Evolutionary conservation across 37 sponge, comb jelly and placozoan genomes (phyloP), one percentile per base, ranked within the genome.

Genomic region (Tethya wilhelma): DNA sequence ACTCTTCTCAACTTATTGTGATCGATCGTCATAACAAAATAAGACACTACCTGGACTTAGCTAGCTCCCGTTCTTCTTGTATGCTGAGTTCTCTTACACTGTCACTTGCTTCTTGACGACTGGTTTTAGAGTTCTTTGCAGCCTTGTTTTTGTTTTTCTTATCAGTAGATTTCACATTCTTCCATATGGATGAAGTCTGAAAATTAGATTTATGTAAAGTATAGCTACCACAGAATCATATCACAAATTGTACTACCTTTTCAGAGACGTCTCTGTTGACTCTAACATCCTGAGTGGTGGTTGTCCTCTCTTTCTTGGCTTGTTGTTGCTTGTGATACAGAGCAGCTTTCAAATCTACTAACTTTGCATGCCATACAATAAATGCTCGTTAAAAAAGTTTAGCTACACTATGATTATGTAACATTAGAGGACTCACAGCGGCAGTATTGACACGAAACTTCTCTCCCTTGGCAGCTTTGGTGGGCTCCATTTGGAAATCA

Each of bases 331-430:
- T 93, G 14, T 69, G 71, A 36, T 60, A 93, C 44, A 93, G 71
- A 11, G 84, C 90, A 38, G 94, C 94, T 56, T 93, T 93, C 59
- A 93, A 67, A 57, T 86, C 90, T n/a, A 93, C 90, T 9, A 93
- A 67, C 94, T 93, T 45, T 2, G 40, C 23, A 81, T 7, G 31
- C 28, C 4, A 9, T 73, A 5, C 9, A 64, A 56, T 42, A 40
- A n/a, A 19, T 36, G 32, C n/a, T 49, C 32, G 55, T 20, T 70
- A 26, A 6, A 75, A 65, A 19, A 66, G n/a, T n/a, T n/a, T n/a
- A n/a, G n/a, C n/a, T 42, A 55, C 60, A 67, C 66, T 41, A 34
- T 11, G 30, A 12, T 34, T 1, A n/a, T 19, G 19, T 26, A 44
- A 4, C 26, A 23, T 4, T 19, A 77, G 29, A 11, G n/a, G 28